Base-by-base conservation (phyloP, 2,113 vertebrate genomes). In the Xenopus tropicalis region DNA sequence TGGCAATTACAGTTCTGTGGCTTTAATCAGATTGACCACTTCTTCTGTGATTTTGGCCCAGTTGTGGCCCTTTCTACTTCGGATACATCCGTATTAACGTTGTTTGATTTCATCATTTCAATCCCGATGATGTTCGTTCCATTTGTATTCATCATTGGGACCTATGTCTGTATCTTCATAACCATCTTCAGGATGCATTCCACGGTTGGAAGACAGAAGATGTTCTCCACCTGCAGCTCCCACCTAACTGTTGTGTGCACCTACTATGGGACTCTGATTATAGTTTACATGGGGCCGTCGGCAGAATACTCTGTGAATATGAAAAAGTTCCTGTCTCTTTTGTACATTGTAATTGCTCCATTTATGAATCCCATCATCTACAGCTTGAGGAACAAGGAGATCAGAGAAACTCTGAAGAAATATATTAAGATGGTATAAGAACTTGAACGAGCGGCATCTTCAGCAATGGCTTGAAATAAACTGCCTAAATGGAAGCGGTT, bases 211-310 rank as follows among this genome's bases (percentile, higher is more conserved):
- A 69, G 75, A 24, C 76, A 61, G 73, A 84, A 80, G 25, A 63
- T 66, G 6, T 79, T 82, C 54, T 74, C 72, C 0, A 84, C 78
- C 1, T 79, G 79, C 20, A 78, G 67, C 1, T 77, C 81, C 12
- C 81, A 84, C 46, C 69, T 80, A 11, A 66, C 75, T 11, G 77
- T 84, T 13, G 79, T 84, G 19, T 79, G 56, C 11, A 29, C 79
- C 2, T 82, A 78, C 56, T 77, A 66, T 77, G 68, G 74, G 10
- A 70, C 74, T 4, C 23, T 66, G 5, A 37, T 77, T n/a, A 63
- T 71, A 14, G 61, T 61, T 21, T 77, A 77, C 46, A 37, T 61
- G 1, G 20, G 52, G 3, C 74, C 74, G 20, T 21, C 69, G 37
- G 46, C 24, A 23, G 25, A 77, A 46, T 13, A 11, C 14, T 46